Evolutionary conservation across 2,888 invertebrate species (phyloP).

Genomic region (Chalcosyrphus nemorum): DNA sequence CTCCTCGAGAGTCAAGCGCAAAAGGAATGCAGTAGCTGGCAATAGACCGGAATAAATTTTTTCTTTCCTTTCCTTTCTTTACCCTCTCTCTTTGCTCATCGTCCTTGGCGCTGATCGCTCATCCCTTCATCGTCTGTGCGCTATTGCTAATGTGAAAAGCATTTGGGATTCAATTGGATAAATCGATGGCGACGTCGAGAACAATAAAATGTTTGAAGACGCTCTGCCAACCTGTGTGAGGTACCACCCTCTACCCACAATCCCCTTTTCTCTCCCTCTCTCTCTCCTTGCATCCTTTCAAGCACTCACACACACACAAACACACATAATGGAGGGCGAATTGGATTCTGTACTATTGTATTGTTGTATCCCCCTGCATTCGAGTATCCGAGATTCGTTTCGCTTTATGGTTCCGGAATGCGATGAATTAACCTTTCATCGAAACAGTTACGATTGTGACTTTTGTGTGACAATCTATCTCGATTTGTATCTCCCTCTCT

Average conservation of each 20-base stretch:
- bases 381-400: conserved; percentile 34
- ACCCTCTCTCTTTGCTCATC: neutral
- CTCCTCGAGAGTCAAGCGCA: neutral
- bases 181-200: conserved; percentile 61
- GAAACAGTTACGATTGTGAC: conserved; percentile 29
- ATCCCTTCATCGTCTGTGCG: neutral
- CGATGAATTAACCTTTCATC: conserved; percentile 59
- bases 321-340: conserved; percentile 23
- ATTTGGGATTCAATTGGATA: conserved; percentile 53
- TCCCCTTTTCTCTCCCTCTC: too few species aligned
- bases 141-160: conserved; percentile 36
- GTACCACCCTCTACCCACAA: too few species aligned
- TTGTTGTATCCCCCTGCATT: conserved; percentile 28
- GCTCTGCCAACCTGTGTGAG: neutral
- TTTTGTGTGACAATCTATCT: conserved; percentile 5
- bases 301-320: too few species aligned
- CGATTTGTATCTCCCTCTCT: neutral
- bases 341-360: conserved; percentile 34
- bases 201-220: conserved; percentile 48
- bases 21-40: conserved; percentile 9
- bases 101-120: neutral
- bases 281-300: neutral
- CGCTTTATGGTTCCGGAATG: conserved; percentile 50
- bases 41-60: conserved; percentile 37
- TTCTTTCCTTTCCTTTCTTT: conserved; percentile 5